A percentile compares a stretch with the other conserved stretches of the same genome.
Evolutionary conservation across 2,888 invertebrate species (phyloP).

Genomic region (Tinea semifulvella): DNA sequence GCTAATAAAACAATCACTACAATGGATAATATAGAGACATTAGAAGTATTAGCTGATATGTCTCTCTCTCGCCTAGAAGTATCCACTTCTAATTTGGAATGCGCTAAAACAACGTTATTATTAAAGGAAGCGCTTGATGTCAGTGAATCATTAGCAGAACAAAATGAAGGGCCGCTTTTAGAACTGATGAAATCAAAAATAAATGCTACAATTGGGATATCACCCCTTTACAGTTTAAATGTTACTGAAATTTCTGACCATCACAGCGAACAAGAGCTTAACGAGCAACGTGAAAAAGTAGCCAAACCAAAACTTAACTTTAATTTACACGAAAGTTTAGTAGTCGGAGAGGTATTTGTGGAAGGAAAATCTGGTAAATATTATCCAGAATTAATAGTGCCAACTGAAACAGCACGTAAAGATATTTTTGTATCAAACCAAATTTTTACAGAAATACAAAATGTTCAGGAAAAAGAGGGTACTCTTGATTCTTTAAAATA

Average conservation of each 20-base stretch:
- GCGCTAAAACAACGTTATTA: constrained; percentile 65
- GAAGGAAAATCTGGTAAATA: constrained; percentile 80
- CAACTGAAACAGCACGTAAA: constrained; percentile 78
- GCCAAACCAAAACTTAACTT: constrained; percentile 70
- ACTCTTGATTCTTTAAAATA: constrained; percentile 64
- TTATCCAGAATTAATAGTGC: constrained; percentile 80
- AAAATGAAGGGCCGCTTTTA: constrained; percentile 69
- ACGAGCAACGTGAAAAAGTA: constrained; percentile 47
- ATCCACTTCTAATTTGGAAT: constrained; percentile 40
- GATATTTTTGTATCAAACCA: constrained; percentile 73
- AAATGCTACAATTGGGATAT: constrained; percentile 64
- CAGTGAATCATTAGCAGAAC: constrained; percentile 67
- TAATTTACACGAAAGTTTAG: constrained; percentile 69
- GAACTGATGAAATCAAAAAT: constrained; percentile 53
- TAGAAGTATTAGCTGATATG: constrained; percentile 62
- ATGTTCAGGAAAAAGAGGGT: constrained; percentile 76
- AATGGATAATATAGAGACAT: constrained; percentile 55
- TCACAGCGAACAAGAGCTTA: constrained; percentile 66
- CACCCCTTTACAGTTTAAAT: constrained; percentile 70
- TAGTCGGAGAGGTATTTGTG: constrained; percentile 73
- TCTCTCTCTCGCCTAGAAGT: constrained; percentile 51
- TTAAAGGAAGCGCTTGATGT: constrained; percentile 73
- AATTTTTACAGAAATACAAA: constrained; percentile 69
- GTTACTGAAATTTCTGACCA: constrained; percentile 73
- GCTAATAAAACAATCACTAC: constrained; percentile 36